Base-by-base conservation (phyloP, 2,113 vertebrate species). In the Colaptes auratus region DNA sequence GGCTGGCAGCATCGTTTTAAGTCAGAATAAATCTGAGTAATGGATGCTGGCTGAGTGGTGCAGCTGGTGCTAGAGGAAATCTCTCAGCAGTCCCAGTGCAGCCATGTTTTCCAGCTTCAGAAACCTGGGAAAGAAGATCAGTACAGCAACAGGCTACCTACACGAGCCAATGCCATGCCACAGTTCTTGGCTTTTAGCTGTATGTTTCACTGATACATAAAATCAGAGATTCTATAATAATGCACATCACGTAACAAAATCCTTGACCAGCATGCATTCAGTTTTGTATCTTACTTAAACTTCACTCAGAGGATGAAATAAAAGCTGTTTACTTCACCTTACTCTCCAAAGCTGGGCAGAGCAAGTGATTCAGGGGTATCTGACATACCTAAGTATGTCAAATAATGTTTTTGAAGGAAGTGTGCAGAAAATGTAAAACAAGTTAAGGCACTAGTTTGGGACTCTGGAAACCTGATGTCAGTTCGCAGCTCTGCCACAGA, bases 401-500 rank as follows among this genome's bases (percentile, higher is more conserved):
- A 25, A n/a, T 39, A 55, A 56, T 89, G 71, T 73, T 92, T 94
- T 82, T 60, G 60, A 31, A 93, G 69, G 64, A 96, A 93, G 88
- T 0, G 0, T 69, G 63, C 59, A 85, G 59, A 61, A 72, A 76
- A 71, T 74, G 86, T 67, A 71, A 89, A 88, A 88, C 79, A 86
- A 83, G 88, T 88, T 94, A 60, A 92, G 55, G 70, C 50, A 65
- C 48, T 92, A 10, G 20, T 86, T 69, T 67, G 39, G 46, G 80
- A 35, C 15, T 64, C 53, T 0, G 1, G 65, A 93, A 80, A 82
- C 33, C 61, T 88, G 90, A 90, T 28, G 2, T 82, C 73, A 65
- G 13, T 92, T 93, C 86, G 73, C 86, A 75, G n/a, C 72, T 78
- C 69, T 91, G 82, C 76, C 76, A 78, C 79, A 85, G 93, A 67